Conservation (phyloP, 2,888 invertebrate species). For the Drosophila algonquin region DNA sequence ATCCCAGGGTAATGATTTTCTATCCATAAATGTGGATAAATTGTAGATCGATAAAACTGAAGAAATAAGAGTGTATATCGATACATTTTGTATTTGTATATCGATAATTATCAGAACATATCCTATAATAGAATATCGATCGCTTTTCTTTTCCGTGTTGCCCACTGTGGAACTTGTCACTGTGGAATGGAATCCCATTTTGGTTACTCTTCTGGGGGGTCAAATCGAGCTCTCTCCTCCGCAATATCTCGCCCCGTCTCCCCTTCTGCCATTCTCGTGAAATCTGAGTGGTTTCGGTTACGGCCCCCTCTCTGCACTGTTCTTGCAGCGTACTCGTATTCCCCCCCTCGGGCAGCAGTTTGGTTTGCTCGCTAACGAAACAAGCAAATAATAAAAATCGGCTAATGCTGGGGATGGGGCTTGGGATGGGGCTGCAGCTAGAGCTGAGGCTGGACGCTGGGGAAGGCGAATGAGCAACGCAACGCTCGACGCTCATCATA, state of each 20-base stretch:
- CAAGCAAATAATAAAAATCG: slow-evolving; percentile 76
- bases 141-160: background rate
- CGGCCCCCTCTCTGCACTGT: slow-evolving; percentile 10
- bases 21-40: background rate
- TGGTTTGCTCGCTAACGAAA: slow-evolving; percentile 72
- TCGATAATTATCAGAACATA: too few relatives aligned
- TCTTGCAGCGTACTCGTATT: slow-evolving; percentile 7
- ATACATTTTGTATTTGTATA: too few relatives aligned
- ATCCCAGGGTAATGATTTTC: background rate
- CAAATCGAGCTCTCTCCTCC: slow-evolving; percentile 35
- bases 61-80: background rate
- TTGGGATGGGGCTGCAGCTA: slow-evolving; percentile 8
- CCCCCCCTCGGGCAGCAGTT: slow-evolving; percentile 34
- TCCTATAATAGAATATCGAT: too few relatives aligned
- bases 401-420: slow-evolving; percentile 60
- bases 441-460: background rate
- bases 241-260: slow-evolving; percentile 8
- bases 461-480: slow-evolving; percentile 6
- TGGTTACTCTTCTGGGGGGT: slow-evolving; percentile 42
- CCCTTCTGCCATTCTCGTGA: slow-evolving; percentile 55
- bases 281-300: slow-evolving; percentile 63
- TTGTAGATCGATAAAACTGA: background rate
- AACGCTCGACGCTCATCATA: slow-evolving; percentile 60
- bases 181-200: slow-evolving; percentile 16
- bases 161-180: slow-evolving; percentile 1